Percentiles rank a stretch among this genome's conserved stretches.
phyloP scores from a whole-genome alignment of 1,140 invertebrate genomes.

The Cydia pomonella region DNA sequence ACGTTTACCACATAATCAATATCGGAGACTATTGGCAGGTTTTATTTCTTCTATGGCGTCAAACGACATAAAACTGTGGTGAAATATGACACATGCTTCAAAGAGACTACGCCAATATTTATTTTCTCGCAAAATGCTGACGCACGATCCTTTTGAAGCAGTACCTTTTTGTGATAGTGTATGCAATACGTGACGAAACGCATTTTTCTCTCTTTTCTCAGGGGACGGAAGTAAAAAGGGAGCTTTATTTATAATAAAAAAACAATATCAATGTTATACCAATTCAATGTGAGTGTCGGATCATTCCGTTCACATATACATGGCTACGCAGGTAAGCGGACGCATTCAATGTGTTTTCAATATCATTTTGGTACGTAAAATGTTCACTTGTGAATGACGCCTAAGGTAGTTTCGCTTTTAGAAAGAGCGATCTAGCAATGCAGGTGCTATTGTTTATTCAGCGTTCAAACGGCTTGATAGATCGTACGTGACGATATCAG shows the following conservation, averaged over 20 bases:
- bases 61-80: neutral
- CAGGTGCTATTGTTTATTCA: slow-evolving; percentile 19
- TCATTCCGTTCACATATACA: neutral
- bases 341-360: neutral
- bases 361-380: neutral
- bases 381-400: neutral
- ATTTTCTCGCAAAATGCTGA: slow-evolving; percentile 2
- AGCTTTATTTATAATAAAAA: neutral
- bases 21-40: neutral
- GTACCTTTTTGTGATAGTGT: slow-evolving; percentile 27
- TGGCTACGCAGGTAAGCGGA: too few species aligned
- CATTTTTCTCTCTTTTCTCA: slow-evolving; percentile 10
- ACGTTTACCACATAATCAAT: neutral
- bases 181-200: slow-evolving; percentile 30
- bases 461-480: slow-evolving; percentile 10
- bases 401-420: neutral
- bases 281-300: neutral
- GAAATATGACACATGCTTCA: neutral
- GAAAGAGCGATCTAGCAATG: neutral
- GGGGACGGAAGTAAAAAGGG: slow-evolving; percentile 15
- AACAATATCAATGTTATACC: neutral
- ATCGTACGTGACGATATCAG: slow-evolving; percentile 16
- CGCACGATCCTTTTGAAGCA: slow-evolving; percentile 15
- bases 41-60: neutral
- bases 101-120: slow-evolving; percentile 21